Conservation (phyloP, 2,797 vertebrate species). For the Chaunax sp. region DNA sequence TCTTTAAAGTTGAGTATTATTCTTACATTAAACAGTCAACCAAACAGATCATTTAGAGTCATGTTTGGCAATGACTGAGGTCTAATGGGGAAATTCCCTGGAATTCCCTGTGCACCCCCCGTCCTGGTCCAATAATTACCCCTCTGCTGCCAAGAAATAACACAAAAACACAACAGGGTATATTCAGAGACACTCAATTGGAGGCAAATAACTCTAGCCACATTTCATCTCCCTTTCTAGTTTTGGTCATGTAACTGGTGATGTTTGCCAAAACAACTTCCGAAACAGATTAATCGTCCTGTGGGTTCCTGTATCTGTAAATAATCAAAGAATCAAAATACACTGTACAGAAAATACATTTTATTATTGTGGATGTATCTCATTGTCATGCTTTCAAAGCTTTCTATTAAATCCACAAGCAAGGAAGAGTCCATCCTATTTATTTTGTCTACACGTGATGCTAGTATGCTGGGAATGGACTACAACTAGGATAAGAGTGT, state of each 20-base stretch:
- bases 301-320: neutral
- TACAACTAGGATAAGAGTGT: constrained; percentile 25
- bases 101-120: neutral
- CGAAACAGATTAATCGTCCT: neutral
- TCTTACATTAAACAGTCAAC: too few species aligned
- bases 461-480: constrained; percentile 15
- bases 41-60: too few species aligned
- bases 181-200: constrained; percentile 18
- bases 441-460: constrained; percentile 25
- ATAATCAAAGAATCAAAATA: constrained; percentile 10
- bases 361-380: too few species aligned
- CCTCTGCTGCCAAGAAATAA: constrained; percentile 32
- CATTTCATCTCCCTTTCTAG: constrained; percentile 24
- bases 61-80: constrained; percentile 19
- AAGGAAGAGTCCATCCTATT: constrained; percentile 13
- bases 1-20: too few species aligned
- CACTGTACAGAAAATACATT: constrained; percentile 5
- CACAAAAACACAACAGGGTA: constrained; percentile 32
- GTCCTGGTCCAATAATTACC: constrained; percentile 30
- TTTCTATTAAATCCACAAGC: neutral
- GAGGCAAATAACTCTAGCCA: constrained; percentile 36
- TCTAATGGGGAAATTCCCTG: constrained; percentile 67
- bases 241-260: neutral
- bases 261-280: constrained; percentile 6
- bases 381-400: neutral